Conservation (phyloP, 2,113 vertebrate species). For the Heterocephalus glaber region DNA sequence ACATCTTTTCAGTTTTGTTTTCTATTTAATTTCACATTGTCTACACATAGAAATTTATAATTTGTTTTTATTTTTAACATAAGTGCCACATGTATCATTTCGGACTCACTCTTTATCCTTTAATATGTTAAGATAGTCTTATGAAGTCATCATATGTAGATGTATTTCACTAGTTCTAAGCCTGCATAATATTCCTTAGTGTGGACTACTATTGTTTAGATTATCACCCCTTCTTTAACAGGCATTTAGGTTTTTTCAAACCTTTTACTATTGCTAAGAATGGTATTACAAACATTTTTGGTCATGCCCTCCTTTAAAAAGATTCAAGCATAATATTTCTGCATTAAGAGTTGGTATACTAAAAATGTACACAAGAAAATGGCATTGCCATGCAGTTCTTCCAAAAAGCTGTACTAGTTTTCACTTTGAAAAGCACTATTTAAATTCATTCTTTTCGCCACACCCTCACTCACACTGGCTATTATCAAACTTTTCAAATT, state of each 20-base stretch:
- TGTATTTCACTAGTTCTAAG: neutral
- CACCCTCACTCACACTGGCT: neutral
- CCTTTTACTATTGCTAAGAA: neutral
- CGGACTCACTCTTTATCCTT: neutral
- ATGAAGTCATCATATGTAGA: neutral
- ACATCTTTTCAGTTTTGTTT: neutral
- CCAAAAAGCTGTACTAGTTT: neutral
- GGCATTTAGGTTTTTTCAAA: neutral
- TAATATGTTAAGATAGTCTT: neutral
- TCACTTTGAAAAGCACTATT: conserved; percentile 4
- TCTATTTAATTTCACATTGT: neutral
- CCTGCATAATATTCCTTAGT: neutral
- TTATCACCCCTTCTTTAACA: neutral
- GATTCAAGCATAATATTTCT: neutral
- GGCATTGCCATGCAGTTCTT: neutral
- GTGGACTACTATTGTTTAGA: neutral
- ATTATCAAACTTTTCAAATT: neutral
- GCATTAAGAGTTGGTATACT: neutral
- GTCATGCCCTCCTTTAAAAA: neutral
- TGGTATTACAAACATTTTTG: neutral
- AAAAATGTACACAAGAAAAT: neutral
- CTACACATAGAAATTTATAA: neutral
- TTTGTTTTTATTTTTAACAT: neutral
- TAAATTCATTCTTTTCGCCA: neutral
- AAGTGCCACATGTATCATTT: neutral